phyloP scores from a whole-genome alignment of 2,797 vertebrate species.

The Dermochelys coriacea region DNA sequence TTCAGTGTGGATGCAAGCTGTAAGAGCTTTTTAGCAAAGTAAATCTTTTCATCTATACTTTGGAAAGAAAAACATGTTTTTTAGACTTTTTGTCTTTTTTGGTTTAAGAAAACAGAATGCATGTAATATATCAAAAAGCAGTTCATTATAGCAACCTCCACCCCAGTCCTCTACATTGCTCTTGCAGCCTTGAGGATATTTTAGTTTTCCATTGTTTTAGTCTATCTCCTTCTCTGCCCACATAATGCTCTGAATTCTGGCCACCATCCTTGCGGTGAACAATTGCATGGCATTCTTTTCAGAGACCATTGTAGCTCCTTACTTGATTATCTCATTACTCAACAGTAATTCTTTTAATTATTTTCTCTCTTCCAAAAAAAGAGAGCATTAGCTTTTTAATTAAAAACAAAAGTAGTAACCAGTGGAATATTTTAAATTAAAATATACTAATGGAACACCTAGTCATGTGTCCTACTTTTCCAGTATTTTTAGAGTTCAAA shows the following conservation, averaged over 20 bases:
- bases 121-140: background rate
- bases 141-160: background rate
- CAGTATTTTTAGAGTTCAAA: background rate
- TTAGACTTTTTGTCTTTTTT: background rate
- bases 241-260: background rate
- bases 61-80: conserved; percentile 21
- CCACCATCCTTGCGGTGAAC: background rate
- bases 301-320: background rate
- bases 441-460: background rate
- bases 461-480: background rate
- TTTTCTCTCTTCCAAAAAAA: background rate
- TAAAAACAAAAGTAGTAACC: background rate
- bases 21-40: conserved; percentile 83
- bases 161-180: background rate
- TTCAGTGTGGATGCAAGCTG: conserved; percentile 90
- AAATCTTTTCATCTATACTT: conserved; percentile 73
- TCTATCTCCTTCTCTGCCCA: background rate
- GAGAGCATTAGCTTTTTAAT: background rate
- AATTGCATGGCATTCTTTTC: background rate
- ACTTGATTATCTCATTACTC: background rate
- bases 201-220: background rate
- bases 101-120: background rate
- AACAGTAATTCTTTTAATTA: background rate
- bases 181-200: background rate
- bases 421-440: background rate